Base-by-base conservation (phyloP, 2,797 vertebrate species). In the Margarornis squamiger region DNA sequence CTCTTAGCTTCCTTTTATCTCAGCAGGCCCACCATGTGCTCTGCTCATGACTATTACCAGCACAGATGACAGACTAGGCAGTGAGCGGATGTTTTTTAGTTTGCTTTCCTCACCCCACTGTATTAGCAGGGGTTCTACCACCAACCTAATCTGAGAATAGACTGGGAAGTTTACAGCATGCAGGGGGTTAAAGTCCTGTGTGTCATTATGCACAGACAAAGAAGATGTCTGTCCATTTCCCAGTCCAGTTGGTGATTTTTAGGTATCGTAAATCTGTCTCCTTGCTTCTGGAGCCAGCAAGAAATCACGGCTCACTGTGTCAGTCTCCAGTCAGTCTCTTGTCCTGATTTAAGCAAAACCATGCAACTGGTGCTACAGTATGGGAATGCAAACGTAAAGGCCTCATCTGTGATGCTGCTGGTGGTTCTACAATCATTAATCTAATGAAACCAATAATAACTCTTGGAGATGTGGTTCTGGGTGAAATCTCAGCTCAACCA, bases 1-100 rank as follows among this genome's bases (percentile, higher is more conserved):
- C 91, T 91, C 93, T 95, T 74, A 65, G 87, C 87, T 94, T 95
- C 93, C 82, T 95, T 95, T 96, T 93, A 93, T 93, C 95, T 92
- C 95, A 92, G 94, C 95, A 80, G 92, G 95, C 96, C 93, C 82
- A 80, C 93, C 85, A 77, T 95, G 95, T 95, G 93, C 78, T 95
- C 83, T 93, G 34, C 90, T 88, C 85, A 54, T 92, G 94, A 93
- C 93, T 91, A 32, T 91, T 92, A 86, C 78, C 85, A 91, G 88
- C 95, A 83, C 94, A 95, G 94, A 96, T 90, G 95, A 94, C 78
- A 93, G 75, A 79, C 86, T 30, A 88, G 75, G 90, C 94, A 82
- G 52, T 2, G 21, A 92, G 74, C 76, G 54, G 89, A 90, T 95
- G 90, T 95, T 93, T 95, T 88, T 74, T 63, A 26, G 66, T 90